These are phyloP conservation scores for Aurelia sp. DNA, from an alignment of 30 jellyfish, hydroid and myxozoan genomes.

Conservation along the genomic window DNA sequence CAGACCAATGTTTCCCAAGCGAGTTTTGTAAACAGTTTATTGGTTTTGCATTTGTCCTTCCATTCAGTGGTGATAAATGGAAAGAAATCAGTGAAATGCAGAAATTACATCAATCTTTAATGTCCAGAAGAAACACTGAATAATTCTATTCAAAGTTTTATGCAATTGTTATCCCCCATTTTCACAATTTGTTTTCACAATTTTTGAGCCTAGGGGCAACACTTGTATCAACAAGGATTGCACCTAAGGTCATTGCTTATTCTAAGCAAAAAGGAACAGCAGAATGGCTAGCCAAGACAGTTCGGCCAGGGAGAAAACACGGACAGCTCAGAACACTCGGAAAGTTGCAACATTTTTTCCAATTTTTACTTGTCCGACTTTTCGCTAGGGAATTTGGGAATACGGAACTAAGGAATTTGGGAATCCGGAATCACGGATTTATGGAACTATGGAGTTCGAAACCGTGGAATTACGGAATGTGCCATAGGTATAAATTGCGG, in stretches of 20 bases:
- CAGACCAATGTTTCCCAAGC: background rate
- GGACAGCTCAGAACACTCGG: too few species aligned
- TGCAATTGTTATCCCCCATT: constrained; percentile 4
- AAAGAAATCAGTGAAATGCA: background rate
- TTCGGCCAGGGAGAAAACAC: too few species aligned
- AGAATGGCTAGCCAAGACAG: background rate
- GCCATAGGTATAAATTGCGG: too few species aligned
- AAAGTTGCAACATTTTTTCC: too few species aligned
- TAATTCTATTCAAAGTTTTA: too few species aligned
- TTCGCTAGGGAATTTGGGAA: too few species aligned
- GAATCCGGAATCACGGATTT: too few species aligned
- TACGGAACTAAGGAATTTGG: too few species aligned
- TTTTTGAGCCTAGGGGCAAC: constrained; percentile 1
- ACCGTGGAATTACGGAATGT: too few species aligned
- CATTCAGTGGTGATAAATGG: background rate
- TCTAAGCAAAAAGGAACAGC: background rate
- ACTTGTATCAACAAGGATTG: constrained; percentile 5
- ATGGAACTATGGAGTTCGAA: too few species aligned
- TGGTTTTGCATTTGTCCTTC: constrained; percentile 1
- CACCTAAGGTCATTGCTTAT: background rate
- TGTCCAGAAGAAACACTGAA: background rate
- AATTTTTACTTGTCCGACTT: too few species aligned
- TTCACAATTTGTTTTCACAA: background rate
- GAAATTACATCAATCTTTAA: background rate
- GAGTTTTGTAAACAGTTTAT: background rate